Evolutionary conservation across 1,140 invertebrate species (phyloP), one percentile per base, ranked within the genome.

Genomic region (Anoplolepis gracilipes): DNA sequence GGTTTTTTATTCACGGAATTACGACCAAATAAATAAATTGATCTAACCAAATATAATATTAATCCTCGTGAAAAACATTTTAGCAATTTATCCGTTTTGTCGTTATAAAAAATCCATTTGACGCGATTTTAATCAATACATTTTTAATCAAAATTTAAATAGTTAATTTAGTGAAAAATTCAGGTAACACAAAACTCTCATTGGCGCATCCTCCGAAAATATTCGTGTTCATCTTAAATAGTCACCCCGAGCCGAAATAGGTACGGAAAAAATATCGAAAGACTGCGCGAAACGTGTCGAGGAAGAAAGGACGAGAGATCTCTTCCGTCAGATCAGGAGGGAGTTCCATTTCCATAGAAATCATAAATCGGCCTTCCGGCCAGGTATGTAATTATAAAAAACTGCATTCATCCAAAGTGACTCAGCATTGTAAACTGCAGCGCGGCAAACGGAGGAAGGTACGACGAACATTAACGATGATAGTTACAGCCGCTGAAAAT

Each of bases 351-450:
- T 92, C 85, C 87, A 92, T 92, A 85, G 87, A 73, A 73, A 92
- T 92, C 88, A 88, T 92, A 91, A 94, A 93, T 91, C 86, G 90
- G 85, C 86, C 78, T 91, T 86, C 53, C 85, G 65, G 70, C 49
- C 69, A 76, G 73, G 76, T 88, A 87, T 90, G 84, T 92, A 93
- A 94, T 94, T 93, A n/a, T n/a, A 93, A 93, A 93, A 92, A 88
- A 78, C 87, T 79, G 73, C 76, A 88, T 85, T 90, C 90, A 91
- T 92, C 92, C 89, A 88, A 89, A 92, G 85, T 78, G 87, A 90
- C 33, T 25, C 49, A 49, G 42, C 59, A 36, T 53, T 73, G 49
- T 57, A 65, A 57, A 65, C 25, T 73, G 8, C 65, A 5, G 16
- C 69, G 36, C 46, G 62, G 13, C 13, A 85, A 69, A 39, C 8